Conservation (phyloP, 2,888 invertebrate species). For the Tortrix viridana region DNA sequence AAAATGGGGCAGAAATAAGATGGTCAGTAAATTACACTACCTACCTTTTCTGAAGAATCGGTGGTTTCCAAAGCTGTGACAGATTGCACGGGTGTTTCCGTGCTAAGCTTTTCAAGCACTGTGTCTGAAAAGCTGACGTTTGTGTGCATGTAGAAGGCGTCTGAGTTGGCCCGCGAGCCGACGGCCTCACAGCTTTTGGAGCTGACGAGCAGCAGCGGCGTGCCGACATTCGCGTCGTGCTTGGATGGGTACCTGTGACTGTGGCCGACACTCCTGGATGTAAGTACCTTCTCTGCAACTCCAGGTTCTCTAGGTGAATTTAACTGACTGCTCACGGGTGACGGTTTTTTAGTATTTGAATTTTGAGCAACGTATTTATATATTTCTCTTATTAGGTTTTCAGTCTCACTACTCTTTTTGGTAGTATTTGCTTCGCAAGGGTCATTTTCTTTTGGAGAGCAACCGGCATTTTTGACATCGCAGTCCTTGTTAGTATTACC, state of each 20-base stretch:
- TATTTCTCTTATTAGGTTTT: slow-evolving; percentile 73
- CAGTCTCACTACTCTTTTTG: slow-evolving; percentile 57
- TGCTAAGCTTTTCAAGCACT: slow-evolving; percentile 62
- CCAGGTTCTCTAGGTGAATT: slow-evolving; percentile 3
- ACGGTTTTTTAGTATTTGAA: slow-evolving; percentile 48
- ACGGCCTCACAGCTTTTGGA: slow-evolving; percentile 78
- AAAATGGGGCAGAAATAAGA: too few relatives aligned
- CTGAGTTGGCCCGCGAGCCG: slow-evolving; percentile 54
- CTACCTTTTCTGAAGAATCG: slow-evolving; percentile 53
- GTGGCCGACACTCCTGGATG: slow-evolving; percentile 62
- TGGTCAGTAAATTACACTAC: too few relatives aligned
- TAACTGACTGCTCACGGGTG: slow-evolving; percentile 29
- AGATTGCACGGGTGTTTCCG: slow-evolving; percentile 56
- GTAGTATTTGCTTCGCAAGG: slow-evolving; percentile 43
- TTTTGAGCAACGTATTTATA: slow-evolving; percentile 69
- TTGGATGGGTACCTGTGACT: slow-evolving; percentile 53
- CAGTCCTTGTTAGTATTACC: slow-evolving; percentile 51
- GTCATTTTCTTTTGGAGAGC: slow-evolving; percentile 44
- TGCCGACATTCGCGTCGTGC: slow-evolving; percentile 67
- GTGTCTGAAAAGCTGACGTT: slow-evolving; percentile 69
- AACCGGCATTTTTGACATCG: slow-evolving; percentile 39
- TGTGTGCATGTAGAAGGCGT: slow-evolving; percentile 52
- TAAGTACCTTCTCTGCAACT: slow-evolving; percentile 46
- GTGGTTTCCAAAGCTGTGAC: slow-evolving; percentile 55
- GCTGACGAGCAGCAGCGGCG: slow-evolving; percentile 60